These are phyloP conservation scores for Ardeotis arabs DNA, from an alignment of 2,113 vertebrate genomes.

Conservation along the genomic window DNA sequence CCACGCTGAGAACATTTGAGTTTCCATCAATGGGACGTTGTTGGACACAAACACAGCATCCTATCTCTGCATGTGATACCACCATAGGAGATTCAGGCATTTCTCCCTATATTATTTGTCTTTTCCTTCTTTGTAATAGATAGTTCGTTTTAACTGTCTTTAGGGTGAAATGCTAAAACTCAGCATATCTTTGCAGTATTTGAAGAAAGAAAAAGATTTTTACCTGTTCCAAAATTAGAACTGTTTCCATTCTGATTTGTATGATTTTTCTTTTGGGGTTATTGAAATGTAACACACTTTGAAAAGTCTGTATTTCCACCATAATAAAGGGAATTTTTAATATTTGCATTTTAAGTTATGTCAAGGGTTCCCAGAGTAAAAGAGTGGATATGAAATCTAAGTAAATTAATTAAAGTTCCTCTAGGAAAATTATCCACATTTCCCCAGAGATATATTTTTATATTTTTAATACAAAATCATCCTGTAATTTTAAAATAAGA, in stretches of 20 bases:
- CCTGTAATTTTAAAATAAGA: background rate
- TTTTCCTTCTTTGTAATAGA: background rate
- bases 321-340: background rate
- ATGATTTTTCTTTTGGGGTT: background rate
- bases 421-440: background rate
- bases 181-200: background rate
- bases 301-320: background rate
- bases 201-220: background rate
- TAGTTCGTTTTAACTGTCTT: background rate
- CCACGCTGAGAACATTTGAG: background rate
- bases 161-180: background rate
- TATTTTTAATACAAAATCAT: background rate
- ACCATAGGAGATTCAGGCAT: background rate
- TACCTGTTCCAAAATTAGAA: background rate
- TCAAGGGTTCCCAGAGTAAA: background rate
- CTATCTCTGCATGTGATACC: background rate
- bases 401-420: constrained; percentile 20
- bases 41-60: background rate
- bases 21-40: background rate
- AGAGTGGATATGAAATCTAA: background rate
- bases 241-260: background rate
- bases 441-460: background rate
- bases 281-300: background rate
- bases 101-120: background rate
- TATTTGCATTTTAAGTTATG: background rate